Evolutionary conservation across 2,797 vertebrate genomes (phyloP).

Genomic region (Eleutherodactylus coqui): DNA sequence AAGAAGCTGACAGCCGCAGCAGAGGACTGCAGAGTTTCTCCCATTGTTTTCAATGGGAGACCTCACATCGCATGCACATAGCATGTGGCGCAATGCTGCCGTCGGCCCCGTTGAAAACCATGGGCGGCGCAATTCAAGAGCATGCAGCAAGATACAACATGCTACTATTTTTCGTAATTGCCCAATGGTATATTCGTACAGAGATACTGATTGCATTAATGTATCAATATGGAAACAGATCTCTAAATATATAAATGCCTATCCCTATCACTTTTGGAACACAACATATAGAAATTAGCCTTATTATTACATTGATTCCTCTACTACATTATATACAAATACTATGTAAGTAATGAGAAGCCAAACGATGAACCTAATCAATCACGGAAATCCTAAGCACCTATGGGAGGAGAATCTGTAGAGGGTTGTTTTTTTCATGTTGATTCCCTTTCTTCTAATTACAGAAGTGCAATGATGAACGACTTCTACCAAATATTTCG

Average conservation of each 20-base stretch:
- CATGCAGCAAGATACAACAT: too few species aligned
- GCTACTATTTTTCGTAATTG: too few species aligned
- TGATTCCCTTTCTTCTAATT: conserved; percentile 12
- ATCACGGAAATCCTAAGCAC: neutral
- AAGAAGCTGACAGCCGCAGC: too few species aligned
- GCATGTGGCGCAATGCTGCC: too few species aligned
- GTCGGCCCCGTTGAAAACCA: too few species aligned
- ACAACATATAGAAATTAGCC: neutral
- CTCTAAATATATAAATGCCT: neutral
- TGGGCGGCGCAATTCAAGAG: too few species aligned
- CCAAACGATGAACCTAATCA: neutral
- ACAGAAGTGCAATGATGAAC: conserved; percentile 25
- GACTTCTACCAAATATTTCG: conserved; percentile 40
- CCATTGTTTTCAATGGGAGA: too few species aligned
- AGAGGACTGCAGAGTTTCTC: too few species aligned
- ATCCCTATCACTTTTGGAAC: neutral
- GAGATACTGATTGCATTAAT: too few species aligned
- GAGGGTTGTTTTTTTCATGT: neutral
- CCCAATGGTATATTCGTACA: too few species aligned
- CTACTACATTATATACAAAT: neutral
- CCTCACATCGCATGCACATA: too few species aligned
- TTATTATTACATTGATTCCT: neutral
- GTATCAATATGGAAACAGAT: too few species aligned
- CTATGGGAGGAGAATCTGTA: neutral
- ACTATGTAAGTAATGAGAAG: neutral